Base-by-base conservation (phyloP, 2,113 vertebrate species). In the Catharus minimus region DNA sequence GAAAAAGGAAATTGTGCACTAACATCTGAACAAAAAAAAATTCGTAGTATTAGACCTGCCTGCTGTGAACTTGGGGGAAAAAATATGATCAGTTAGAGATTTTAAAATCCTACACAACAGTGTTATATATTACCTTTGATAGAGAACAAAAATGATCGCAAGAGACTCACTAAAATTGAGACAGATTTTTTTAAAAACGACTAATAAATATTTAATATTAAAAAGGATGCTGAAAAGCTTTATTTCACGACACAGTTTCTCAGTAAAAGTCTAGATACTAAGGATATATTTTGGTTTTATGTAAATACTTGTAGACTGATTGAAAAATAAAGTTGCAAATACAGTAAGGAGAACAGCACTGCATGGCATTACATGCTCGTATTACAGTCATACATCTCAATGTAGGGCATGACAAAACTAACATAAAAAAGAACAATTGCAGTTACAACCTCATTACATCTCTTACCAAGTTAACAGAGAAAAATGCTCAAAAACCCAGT, bases 301-400 rank as follows among this genome's bases (percentile, higher is more conserved):
- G 62, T 86, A 95, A 96, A 84, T 84, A 82, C 64, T 90, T 82
- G 66, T 87, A 82, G 17, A 73, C 43, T 14, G 7, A 91, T 83
- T 88, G 83, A 90, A 95, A 95, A 94, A 93, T 85, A 80, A 90
- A 43, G 23, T 67, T 82, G 38, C 39, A 90, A 95, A 92, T 69
- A 57, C 46, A 79, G 19, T 66, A 89, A 76, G 41, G 46, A 88
- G 58, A 90, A 57, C 39, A 27, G 52, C 67, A 79, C 67, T 74
- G 84, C 0, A 0, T 67, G 41, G 72, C 30, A 88, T 81, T 90
- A 86, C 60, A 61, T n/a, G 73, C 46, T 72, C 5, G 3, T 75
- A 88, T 88, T 93, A 74, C 38, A 86, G 71, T 86, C 77, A 93
- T 93, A 92, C 41, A 93, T 96, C 86, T 93, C 81, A 89, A 92